Conservation (phyloP, 2,113 vertebrate species). For the Chrysemys picta region DNA sequence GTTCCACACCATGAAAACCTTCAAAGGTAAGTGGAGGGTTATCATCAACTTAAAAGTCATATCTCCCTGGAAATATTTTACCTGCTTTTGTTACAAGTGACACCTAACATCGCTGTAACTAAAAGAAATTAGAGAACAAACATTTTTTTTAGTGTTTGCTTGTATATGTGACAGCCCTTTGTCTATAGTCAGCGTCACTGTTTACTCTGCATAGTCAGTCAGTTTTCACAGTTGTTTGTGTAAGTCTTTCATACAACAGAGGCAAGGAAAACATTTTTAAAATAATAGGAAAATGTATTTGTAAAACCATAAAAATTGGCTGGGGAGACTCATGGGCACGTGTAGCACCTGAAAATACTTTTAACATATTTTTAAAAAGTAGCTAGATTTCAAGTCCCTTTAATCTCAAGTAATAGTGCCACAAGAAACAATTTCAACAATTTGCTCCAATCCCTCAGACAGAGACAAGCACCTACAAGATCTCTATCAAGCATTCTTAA, state of each 20-base stretch:
- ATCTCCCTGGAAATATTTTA: slow-evolving; percentile 15
- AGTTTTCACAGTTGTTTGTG: neutral
- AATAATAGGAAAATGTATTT: neutral
- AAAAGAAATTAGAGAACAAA: neutral
- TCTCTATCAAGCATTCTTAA: no score
- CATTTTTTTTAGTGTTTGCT: neutral
- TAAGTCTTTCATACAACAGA: neutral
- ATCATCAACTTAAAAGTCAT: neutral
- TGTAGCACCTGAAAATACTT: neutral
- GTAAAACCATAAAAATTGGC: neutral
- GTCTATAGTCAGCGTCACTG: neutral
- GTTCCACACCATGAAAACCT: neutral
- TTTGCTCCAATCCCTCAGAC: no score
- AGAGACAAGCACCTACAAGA: no score
- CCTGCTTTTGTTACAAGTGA: neutral
- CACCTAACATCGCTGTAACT: neutral
- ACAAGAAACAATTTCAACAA: neutral
- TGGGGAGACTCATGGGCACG: neutral
- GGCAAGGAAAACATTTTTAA: neutral
- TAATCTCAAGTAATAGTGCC: neutral
- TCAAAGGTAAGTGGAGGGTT: neutral
- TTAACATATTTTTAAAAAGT: neutral
- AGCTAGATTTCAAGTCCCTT: neutral
- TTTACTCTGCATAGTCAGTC: neutral
- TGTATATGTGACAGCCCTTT: neutral